Conservation (phyloP, 2,797 vertebrate genomes). For the Pseudomugil tenellus region DNA sequence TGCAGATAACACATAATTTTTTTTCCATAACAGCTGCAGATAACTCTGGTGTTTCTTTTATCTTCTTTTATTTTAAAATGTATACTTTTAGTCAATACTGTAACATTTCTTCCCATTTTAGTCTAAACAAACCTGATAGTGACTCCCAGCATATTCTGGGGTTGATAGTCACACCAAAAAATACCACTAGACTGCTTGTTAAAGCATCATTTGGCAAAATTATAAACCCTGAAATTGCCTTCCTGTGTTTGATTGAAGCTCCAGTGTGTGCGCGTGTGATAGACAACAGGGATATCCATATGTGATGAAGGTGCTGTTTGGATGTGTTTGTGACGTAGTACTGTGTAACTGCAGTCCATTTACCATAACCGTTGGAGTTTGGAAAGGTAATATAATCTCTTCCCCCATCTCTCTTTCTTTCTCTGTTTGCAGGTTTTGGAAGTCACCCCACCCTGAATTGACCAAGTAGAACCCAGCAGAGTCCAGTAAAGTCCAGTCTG, state of each 20-base stretch:
- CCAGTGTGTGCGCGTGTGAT: background rate
- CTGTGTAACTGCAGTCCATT: background rate
- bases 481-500: slow-evolving; percentile 29
- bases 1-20: too few relatives aligned
- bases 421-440: slow-evolving; percentile 50
- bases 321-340: background rate
- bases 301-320: background rate
- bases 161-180: too few relatives aligned
- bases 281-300: background rate
- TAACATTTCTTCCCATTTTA: too few relatives aligned
- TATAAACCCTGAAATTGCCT: background rate
- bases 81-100: too few relatives aligned
- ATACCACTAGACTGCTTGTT: too few relatives aligned
- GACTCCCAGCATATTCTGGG: too few relatives aligned
- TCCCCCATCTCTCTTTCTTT: background rate
- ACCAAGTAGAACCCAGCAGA: slow-evolving; percentile 37
- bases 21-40: too few relatives aligned
- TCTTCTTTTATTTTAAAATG: too few relatives aligned
- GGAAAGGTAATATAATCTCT: slow-evolving; percentile 8
- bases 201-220: background rate
- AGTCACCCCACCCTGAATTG: background rate
- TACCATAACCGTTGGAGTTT: background rate
- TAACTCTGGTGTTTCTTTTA: too few relatives aligned
- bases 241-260: background rate
- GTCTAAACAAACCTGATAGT: too few relatives aligned